phyloP scores from a whole-genome alignment of 2,797 vertebrate genomes.

The Platyrinchus mystaceus region DNA sequence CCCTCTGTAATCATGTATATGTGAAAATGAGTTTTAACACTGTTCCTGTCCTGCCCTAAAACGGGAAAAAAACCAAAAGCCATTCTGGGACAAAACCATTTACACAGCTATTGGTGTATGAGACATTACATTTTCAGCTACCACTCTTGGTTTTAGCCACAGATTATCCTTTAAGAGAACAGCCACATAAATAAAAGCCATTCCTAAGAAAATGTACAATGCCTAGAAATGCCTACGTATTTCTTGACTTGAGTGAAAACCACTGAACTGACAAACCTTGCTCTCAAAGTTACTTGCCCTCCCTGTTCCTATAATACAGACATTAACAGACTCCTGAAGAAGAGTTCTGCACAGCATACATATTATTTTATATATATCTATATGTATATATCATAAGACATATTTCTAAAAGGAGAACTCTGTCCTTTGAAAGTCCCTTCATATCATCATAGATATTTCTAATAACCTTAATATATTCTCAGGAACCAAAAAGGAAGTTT shows the following conservation, averaged over 20 bases:
- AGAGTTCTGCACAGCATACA: background rate
- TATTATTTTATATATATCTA: background rate
- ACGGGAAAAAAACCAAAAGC: background rate
- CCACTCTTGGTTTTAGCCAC: background rate
- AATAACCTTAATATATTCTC: background rate
- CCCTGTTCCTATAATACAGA: background rate
- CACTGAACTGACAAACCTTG: background rate
- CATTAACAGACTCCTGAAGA: background rate
- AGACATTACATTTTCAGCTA: background rate
- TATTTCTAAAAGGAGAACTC: background rate
- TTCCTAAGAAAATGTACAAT: background rate
- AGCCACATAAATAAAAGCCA: background rate
- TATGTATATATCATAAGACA: background rate
- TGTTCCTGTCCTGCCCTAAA: background rate
- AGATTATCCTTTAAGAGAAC: background rate
- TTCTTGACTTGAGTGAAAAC: background rate
- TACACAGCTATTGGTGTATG: fast-evolving
- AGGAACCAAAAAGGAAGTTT: background rate
- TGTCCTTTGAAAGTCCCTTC: background rate
- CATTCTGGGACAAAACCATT: background rate
- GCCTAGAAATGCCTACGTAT: background rate
- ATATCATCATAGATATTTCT: background rate
- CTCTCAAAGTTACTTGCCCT: background rate
- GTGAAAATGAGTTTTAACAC: background rate
- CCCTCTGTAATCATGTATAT: background rate